Conservation (phyloP, 2,888 invertebrate species). For the Branchipolynoe longqiensis region DNA sequence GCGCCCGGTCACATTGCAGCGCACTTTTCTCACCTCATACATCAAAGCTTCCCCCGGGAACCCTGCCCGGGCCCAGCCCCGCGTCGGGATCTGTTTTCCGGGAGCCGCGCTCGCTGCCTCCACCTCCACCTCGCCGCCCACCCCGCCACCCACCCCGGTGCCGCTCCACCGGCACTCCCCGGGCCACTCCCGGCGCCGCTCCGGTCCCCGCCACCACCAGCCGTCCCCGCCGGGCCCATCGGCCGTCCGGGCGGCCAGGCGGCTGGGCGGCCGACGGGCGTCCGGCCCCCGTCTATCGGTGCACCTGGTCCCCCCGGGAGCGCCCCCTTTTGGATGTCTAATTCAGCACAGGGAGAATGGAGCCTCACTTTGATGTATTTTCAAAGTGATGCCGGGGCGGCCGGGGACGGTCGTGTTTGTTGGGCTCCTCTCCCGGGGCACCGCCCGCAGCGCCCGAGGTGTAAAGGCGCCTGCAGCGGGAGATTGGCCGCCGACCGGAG, state of each 20-base stretch:
- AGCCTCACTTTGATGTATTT: constrained; percentile 55
- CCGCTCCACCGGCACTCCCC: background rate
- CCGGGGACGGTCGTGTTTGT: background rate
- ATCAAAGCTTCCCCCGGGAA: constrained; percentile 30
- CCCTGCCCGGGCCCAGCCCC: background rate
- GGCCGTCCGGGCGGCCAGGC: background rate
- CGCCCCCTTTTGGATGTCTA: constrained; percentile 42
- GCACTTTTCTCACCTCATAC: constrained; percentile 61
- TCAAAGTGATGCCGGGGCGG: constrained; percentile 36
- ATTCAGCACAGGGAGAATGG: constrained; percentile 35
- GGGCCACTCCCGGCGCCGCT: background rate
- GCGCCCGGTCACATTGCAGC: constrained; percentile 15
- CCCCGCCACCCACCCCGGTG: background rate
- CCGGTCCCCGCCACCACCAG: background rate
- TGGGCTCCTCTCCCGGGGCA: background rate
- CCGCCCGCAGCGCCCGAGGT: constrained; percentile 14
- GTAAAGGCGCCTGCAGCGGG: constrained; percentile 39
- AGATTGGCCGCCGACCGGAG: constrained; percentile 5
- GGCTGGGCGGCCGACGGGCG: background rate
- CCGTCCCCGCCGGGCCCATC: background rate
- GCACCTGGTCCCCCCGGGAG: constrained; percentile 31
- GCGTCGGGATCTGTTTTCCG: constrained; percentile 50
- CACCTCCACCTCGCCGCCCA: background rate
- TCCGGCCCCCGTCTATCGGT: background rate
- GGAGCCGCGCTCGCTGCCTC: background rate